These are phyloP conservation scores for Cybosia mesomella DNA, from an alignment of 2,888 invertebrate species.

Conservation along the genomic window DNA sequence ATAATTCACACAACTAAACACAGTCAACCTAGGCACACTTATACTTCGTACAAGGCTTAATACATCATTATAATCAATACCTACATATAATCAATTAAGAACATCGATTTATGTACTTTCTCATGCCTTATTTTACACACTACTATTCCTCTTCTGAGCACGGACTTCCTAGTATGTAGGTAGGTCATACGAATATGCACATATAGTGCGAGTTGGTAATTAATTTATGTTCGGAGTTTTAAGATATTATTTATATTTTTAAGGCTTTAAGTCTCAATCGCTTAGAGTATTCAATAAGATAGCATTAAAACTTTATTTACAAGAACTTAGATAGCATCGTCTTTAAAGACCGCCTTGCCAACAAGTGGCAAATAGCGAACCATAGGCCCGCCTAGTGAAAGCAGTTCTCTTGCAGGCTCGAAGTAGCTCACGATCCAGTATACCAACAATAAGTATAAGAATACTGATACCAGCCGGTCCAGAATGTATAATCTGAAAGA, in stretches of 20 bases:
- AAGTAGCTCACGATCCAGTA: constrained; percentile 74
- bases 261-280: neutral
- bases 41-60: neutral
- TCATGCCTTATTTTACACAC: neutral
- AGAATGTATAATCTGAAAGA: constrained; percentile 84
- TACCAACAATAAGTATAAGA: constrained; percentile 81
- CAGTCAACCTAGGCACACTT: too few relatives aligned
- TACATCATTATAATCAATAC: neutral
- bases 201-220: too few relatives aligned
- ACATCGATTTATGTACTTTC: neutral
- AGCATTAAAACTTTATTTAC: neutral
- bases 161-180: neutral
- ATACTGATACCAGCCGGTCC: constrained; percentile 79
- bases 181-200: too few relatives aligned
- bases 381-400: constrained; percentile 70
- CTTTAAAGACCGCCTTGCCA: constrained; percentile 73
- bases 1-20: too few relatives aligned
- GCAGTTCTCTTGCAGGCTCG: constrained; percentile 64
- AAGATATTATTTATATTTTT: neutral
- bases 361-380: constrained; percentile 75
- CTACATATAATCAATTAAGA: neutral
- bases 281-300: neutral
- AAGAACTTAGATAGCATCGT: constrained; percentile 27
- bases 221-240: too few relatives aligned
- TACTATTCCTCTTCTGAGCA: neutral